Evolutionary conservation across 2,797 vertebrate species (phyloP).

Genomic region (Silurus lanzhouensis): DNA sequence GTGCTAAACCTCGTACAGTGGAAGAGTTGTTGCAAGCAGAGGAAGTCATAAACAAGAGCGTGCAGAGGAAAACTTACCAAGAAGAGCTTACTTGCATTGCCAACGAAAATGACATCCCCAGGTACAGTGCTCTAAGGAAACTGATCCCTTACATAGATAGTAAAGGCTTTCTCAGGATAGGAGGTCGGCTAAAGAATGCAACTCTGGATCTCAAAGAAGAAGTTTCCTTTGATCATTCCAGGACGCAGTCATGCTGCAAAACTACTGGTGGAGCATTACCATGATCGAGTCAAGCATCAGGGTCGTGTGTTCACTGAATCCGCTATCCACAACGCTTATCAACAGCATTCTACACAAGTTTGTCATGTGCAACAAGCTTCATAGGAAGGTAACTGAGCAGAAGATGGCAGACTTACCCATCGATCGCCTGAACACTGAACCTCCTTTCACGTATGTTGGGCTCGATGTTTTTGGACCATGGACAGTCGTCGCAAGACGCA

Average conservation of each 20-base stretch:
- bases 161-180: constrained; percentile 13
- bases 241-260: too few relatives aligned
- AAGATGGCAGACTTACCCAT: too few relatives aligned
- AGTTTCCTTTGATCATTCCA: too few relatives aligned
- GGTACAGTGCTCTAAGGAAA: not conserved
- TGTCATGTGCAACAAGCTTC: too few relatives aligned
- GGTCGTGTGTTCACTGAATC: not conserved
- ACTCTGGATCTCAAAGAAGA: too few relatives aligned
- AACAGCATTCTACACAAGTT: too few relatives aligned
- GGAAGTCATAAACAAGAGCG: not conserved
- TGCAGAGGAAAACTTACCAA: constrained; percentile 2
- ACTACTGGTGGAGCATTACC: constrained; percentile 4
- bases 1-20: not conserved
- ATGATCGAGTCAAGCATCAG: not conserved
- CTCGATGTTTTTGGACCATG: not conserved
- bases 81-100: constrained; percentile 7
- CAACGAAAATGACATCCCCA: not conserved
- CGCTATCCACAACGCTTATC: not conserved
- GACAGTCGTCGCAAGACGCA: not conserved
- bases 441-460: not conserved
- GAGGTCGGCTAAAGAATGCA: not conserved
- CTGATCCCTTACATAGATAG: not conserved
- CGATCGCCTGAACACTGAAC: not conserved
- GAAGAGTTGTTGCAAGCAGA: not conserved
- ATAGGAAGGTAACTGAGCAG: too few relatives aligned